Base-by-base conservation (phyloP, 2,888 invertebrate genomes). In the Spialia ferax region DNA sequence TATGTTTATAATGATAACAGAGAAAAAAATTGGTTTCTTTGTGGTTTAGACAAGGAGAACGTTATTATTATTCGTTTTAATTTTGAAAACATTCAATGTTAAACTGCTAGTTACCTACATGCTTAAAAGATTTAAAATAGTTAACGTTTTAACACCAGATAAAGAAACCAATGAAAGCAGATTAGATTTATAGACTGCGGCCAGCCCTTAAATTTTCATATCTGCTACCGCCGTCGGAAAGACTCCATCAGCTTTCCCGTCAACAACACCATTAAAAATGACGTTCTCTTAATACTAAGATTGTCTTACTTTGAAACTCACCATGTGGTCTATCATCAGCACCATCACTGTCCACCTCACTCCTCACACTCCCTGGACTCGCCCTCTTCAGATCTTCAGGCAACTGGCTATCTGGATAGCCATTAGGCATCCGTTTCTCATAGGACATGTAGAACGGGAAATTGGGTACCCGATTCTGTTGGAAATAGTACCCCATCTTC, bases 381-480 rank as follows among this genome's bases (percentile, higher is more conserved):
- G 91, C 86, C 52, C 91, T 79, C 82, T 92, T 92, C 77, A 89
- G 22, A 18, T 93, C 93, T 65, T 93, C 93, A n/a, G 68, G 63
- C 2, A 69, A 71, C 45, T 76, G 77, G 52, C 81, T 82, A 5
- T 82, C 84, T 7, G 79, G 80, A 55, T 79, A 84, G 35, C 84
- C 85, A 54, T 78, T 85, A 1, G 82, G 82, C 64, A 82, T 77
- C 67, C 92, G 83, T 70, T 93, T 93, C 5, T 93, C 93, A 71
- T 94, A 94, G 1, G 89, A 86, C 89, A 94, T 90, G 71, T 93
- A 94, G 73, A 93, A 91, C 45, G 94, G 93, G 68, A 94, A 93
- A 82, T 91, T 93, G 48, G 88, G 86, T 4, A 92, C 88, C 0
- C 92, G 79, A 74, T 86, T 92, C 75, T 91, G 92, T 62, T 90